These are phyloP conservation scores for Archips xylosteana DNA, from an alignment of 2,888 invertebrate species.

Conservation along the genomic window DNA sequence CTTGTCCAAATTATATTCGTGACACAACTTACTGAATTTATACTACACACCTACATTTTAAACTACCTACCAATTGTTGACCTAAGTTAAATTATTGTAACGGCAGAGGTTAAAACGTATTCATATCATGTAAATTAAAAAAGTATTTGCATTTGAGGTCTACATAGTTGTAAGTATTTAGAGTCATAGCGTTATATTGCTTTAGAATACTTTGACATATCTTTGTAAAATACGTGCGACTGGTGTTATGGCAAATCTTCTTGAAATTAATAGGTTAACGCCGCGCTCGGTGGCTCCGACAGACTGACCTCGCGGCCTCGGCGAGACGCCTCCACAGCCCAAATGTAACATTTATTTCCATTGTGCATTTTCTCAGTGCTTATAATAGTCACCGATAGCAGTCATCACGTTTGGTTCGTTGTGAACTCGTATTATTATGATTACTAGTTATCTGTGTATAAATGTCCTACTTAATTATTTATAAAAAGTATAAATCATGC, in stretches of 20 bases:
- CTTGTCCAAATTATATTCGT: conserved; percentile 20
- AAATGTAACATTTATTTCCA: conserved; percentile 63
- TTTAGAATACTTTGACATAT: conserved; percentile 85
- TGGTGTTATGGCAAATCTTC: conserved; percentile 63
- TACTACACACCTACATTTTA: conserved; percentile 32
- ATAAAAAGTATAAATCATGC: conserved; percentile 81
- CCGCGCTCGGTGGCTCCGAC: conserved; percentile 61
- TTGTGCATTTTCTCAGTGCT: conserved; percentile 77
- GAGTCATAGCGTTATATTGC: conserved; percentile 84
- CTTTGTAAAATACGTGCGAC: conserved; percentile 79
- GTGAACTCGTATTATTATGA: conserved; percentile 66
- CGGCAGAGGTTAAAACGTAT: conserved; percentile 82
- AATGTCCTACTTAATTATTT: conserved; percentile 82
- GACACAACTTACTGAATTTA: conserved; percentile 29
- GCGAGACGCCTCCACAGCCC: conserved; percentile 43
- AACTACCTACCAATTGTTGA: conserved; percentile 63
- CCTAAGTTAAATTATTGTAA: conserved; percentile 73
- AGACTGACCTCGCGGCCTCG: conserved; percentile 72
- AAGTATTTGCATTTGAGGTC: conserved; percentile 86
- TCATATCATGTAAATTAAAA: conserved; percentile 85
- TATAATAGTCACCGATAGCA: conserved; percentile 63
- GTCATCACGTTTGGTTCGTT: conserved; percentile 60
- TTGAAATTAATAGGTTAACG: conserved; percentile 54
- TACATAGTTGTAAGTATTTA: conserved; percentile 83
- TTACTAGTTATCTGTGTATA: conserved; percentile 76